Percentiles rank a stretch among this genome's conserved stretches.
These are phyloP conservation scores for Calidris pugnax DNA, from an alignment of 2,113 vertebrate species.

Conservation along the genomic window DNA sequence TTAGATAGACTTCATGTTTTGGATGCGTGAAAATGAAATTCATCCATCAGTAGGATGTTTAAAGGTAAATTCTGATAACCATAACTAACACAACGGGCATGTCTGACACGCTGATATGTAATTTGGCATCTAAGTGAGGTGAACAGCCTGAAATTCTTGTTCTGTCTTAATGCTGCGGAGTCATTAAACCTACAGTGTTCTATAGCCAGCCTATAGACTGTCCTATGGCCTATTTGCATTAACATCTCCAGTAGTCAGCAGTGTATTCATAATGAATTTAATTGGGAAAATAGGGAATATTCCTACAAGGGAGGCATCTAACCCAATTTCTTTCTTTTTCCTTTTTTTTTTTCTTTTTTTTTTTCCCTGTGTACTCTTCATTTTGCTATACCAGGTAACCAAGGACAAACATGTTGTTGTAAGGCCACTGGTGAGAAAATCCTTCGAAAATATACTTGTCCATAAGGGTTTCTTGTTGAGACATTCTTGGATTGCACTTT, in stretches of 20 bases:
- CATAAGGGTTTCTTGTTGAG: conserved; percentile 67
- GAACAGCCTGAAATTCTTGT: conserved; percentile 19
- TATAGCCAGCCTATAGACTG: neutral
- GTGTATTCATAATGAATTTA: neutral
- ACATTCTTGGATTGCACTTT: conserved; percentile 80
- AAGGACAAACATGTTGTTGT: conserved; percentile 47
- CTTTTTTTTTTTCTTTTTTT: no score
- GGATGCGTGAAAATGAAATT: neutral
- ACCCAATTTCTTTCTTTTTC: neutral
- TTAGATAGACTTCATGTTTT: conserved; percentile 23
- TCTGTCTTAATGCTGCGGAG: conserved; percentile 5
- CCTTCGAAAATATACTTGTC: conserved; percentile 47
- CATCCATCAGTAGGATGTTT: neutral
- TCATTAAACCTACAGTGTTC: neutral
- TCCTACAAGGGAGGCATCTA: conserved; percentile 39
- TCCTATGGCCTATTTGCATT: neutral
- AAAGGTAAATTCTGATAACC: neutral
- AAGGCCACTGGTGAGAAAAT: conserved; percentile 44
- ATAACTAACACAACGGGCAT: neutral
- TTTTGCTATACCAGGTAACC: conserved; percentile 54
- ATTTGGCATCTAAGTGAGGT: neutral
- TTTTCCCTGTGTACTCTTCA: neutral
- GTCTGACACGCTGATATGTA: neutral
- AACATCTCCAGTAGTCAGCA: conserved; percentile 1
- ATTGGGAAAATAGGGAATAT: conserved; percentile 10